These are phyloP conservation scores for Bufo gargarizans DNA, from an alignment of 2,113 vertebrate genomes.

Conservation along the genomic window DNA sequence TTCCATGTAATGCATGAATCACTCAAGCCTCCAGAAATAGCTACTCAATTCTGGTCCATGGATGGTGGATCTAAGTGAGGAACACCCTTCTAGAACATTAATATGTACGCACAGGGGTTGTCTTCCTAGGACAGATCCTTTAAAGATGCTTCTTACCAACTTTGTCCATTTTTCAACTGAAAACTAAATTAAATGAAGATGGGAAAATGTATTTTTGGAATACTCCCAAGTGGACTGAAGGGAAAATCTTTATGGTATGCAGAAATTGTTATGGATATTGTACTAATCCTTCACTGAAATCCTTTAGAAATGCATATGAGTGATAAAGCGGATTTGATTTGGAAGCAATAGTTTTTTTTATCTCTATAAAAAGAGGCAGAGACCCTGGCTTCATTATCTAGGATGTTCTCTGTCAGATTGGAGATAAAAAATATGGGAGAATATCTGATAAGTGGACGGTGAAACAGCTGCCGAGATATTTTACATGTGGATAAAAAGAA, in stretches of 20 bases:
- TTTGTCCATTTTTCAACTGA: neutral
- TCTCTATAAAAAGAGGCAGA: conserved; percentile 5
- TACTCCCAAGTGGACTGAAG: neutral
- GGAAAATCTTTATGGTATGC: conserved; percentile 23
- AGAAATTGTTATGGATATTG: conserved; percentile 23
- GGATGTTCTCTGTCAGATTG: conserved; percentile 14
- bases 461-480: conserved; percentile 19
- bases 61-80: no score
- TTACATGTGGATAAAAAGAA: conserved; percentile 8
- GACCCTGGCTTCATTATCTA: neutral
- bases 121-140: neutral
- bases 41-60: no score
- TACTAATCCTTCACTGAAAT: conserved; percentile 34
- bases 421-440: conserved; percentile 21
- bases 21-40: no score
- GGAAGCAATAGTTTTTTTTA: neutral
- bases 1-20: no score
- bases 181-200: neutral
- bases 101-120: neutral
- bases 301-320: conserved; percentile 26
- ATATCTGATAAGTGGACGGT: neutral
- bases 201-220: neutral
- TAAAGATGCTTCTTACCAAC: neutral
- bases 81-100: neutral
- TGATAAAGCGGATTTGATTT: conserved; percentile 34